These are phyloP conservation scores for Craniophora ligustri DNA, from an alignment of 2,888 invertebrate species.

Conservation along the genomic window DNA sequence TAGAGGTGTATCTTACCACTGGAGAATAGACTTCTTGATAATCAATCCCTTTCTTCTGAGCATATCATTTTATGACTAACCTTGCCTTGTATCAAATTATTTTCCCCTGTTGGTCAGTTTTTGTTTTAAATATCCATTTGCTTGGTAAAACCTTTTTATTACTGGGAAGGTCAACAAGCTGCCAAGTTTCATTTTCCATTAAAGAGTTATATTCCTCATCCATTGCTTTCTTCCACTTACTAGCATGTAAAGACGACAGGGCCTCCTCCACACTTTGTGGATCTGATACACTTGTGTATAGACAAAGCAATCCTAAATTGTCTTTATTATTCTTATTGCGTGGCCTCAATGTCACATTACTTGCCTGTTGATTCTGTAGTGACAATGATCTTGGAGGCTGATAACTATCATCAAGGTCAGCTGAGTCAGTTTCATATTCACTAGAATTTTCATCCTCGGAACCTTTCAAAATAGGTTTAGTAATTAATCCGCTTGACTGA, in stretches of 20 bases:
- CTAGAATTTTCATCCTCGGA: neutral
- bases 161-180: neutral
- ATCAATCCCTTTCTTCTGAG: no score
- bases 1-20: no score
- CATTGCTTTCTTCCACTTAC: constrained; percentile 10
- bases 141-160: constrained; percentile 1
- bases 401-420: neutral
- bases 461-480: neutral
- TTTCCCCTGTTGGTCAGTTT: no score
- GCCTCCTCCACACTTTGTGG: neutral
- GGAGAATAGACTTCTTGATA: no score
- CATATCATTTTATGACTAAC: no score
- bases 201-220: constrained; percentile 5
- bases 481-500: neutral
- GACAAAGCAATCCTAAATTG: neutral
- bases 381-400: neutral
- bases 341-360: neutral
- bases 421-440: neutral
- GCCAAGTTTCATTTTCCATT: constrained; percentile 14
- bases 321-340: neutral
- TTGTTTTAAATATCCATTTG: constrained; percentile 12
- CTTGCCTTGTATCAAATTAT: no score
- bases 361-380: neutral
- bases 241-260: neutral
- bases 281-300: constrained; percentile 1